Percentiles rank a stretch among this genome's conserved stretches.
Evolutionary conservation across 2,888 invertebrate species (phyloP).

Genomic region (Idaea dimidiata): DNA sequence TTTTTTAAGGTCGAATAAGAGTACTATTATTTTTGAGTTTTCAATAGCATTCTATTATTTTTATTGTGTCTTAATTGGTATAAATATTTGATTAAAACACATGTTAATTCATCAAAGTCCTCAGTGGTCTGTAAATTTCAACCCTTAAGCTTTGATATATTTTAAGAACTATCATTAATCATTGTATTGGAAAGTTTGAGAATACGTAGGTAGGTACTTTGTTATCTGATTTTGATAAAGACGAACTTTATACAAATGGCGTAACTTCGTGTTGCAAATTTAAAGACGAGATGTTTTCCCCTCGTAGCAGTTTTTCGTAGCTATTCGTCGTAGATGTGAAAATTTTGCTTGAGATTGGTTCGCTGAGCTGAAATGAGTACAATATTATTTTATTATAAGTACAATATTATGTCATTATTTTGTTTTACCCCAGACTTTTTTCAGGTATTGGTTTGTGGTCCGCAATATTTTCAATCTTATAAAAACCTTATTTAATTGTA

Average conservation of each 20-base stretch:
- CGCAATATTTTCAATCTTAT: too few species aligned
- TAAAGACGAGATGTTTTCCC: background rate
- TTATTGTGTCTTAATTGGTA: background rate
- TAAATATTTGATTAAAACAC: background rate
- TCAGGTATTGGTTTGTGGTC: too few species aligned
- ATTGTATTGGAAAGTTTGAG: constrained; percentile 39
- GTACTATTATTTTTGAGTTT: background rate
- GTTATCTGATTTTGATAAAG: constrained; percentile 26
- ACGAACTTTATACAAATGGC: background rate
- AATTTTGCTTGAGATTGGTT: background rate
- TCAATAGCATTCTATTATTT: background rate
- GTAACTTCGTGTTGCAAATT: background rate
- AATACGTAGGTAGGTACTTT: constrained; percentile 40
- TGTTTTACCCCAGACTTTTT: too few species aligned
- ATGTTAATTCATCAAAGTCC: background rate
- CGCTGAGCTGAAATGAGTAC: background rate
- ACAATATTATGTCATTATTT: too few species aligned
- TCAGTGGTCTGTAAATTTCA: background rate
- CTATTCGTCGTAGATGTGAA: constrained; percentile 2
- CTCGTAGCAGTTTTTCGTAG: constrained; percentile 1
- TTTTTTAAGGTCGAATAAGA: background rate
- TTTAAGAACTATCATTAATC: constrained; percentile 55
- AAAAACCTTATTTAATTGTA: too few species aligned
- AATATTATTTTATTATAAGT: too few species aligned
- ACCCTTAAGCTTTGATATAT: background rate